phyloP scores from a whole-genome alignment of 2,888 invertebrate genomes.

The Leucophenga maculata region DNA sequence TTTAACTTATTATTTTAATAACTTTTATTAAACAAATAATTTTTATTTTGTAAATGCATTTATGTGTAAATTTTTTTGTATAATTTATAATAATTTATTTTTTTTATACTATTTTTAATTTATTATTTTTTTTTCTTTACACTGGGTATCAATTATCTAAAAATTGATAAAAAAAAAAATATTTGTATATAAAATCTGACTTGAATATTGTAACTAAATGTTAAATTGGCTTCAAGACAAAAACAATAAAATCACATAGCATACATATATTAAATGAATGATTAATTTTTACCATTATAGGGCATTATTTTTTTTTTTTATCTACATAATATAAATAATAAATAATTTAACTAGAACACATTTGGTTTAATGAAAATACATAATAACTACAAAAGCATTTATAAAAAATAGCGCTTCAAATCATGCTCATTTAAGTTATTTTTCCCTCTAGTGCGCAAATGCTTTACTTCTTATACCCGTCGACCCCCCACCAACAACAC shows the following conservation, averaged over 20 bases:
- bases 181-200: constrained; percentile 9
- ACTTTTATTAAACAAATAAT: background rate
- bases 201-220: constrained; percentile 13
- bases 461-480: no score
- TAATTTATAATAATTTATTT: constrained; percentile 1
- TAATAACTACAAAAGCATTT: no score
- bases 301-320: no score
- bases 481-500: no score
- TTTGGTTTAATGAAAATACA: no score
- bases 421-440: no score
- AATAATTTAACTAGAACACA: no score
- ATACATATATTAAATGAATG: no score
- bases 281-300: no score
- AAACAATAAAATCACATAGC: background rate
- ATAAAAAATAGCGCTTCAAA: no score
- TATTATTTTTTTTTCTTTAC: constrained; percentile 3
- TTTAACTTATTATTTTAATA: constrained; percentile 9
- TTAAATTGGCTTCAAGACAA: constrained; percentile 7
- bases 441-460: no score
- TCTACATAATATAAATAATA: no score
- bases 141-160: constrained; percentile 7
- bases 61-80: constrained; percentile 30
- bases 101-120: constrained; percentile 14
- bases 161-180: background rate
- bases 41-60: constrained; percentile 25